phyloP scores from a whole-genome alignment of 2,888 invertebrate genomes.

The Aleiodes testaceus region DNA sequence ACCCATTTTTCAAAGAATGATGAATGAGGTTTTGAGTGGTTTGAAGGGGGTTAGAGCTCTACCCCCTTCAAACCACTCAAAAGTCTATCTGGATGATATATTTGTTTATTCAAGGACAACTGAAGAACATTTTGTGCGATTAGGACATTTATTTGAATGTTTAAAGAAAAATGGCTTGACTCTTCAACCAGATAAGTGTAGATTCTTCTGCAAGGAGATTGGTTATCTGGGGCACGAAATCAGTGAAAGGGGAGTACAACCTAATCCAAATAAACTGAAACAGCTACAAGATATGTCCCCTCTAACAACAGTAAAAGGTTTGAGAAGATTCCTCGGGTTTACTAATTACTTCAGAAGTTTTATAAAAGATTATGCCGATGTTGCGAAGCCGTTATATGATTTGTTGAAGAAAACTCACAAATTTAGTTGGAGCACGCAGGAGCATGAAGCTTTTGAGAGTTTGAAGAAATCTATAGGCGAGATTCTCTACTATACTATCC shows the following conservation, averaged over 20 bases:
- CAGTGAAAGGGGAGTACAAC: background rate
- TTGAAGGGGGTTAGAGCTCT: background rate
- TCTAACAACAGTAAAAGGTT: background rate
- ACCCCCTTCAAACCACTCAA: no score
- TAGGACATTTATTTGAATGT: slow-evolving; percentile 36
- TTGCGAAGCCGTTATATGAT: no score
- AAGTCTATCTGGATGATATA: no score
- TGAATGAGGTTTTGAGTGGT: background rate
- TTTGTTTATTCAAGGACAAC: background rate
- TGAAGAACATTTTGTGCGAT: slow-evolving; percentile 26
- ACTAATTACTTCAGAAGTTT: slow-evolving; percentile 46
- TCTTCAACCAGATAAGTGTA: slow-evolving; percentile 41
- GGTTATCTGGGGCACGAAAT: background rate
- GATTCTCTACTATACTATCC: background rate
- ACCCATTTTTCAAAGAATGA: slow-evolving; percentile 32
- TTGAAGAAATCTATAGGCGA: background rate
- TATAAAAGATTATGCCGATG: slow-evolving; percentile 44
- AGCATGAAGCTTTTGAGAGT: background rate
- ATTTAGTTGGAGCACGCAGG: no score
- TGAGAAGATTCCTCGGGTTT: background rate
- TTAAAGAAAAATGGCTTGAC: slow-evolving; percentile 7
- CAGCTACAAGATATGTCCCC: background rate
- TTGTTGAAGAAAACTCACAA: no score
- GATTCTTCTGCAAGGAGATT: background rate
- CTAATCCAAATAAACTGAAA: background rate